Evolutionary conservation across 2,797 vertebrate species (phyloP), one percentile per base, ranked within the genome.

Genomic region (Choloepus didactylus): DNA sequence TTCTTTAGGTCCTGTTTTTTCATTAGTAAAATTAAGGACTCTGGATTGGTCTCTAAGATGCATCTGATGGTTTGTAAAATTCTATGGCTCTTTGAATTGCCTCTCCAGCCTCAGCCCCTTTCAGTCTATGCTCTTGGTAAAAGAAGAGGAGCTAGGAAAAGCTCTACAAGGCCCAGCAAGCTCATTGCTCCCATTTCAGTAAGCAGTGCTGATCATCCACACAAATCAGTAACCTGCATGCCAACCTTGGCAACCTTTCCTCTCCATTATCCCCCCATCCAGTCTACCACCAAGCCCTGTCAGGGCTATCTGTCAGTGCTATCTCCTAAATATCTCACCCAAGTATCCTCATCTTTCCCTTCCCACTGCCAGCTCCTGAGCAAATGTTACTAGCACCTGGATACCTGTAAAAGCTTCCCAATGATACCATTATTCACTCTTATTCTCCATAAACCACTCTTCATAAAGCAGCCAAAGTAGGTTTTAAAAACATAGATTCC

Each of bases 221-320:
- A 89, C 29, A 51, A 70, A 54, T 35, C 35, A 25, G 25, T 27
- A 82, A 46, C 27, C 23, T 72, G 35, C 27, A 29, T 66, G 64
- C 67, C 75, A 82, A 56, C 15, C 21, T 6, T 72, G 31, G 87
- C 41, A 72, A 6, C 9, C 16, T 41, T 90, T 92, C 51, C 46
- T 93, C 41, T 95, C 81, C 49, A 83, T 92, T 72, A 82, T 83
- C 75, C 8, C 44, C 41, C 31, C 41, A 9, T 72, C 66, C 41
- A 92, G 1, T 29, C 18, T 6, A 62, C 27, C 56, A 46, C 56
- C 4, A 54, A 38, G 12, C 8, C 23, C 69, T 27, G 35, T 89
- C 35, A 35, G 35, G 35, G 35, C 35, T 35, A 35, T 35, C 35
- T 35, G 35, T 35, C 46, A 18, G 38, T 25, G 76, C 64, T 66